phyloP scores from a whole-genome alignment of 2,113 vertebrate genomes.

The Cromileptes altivelis region DNA sequence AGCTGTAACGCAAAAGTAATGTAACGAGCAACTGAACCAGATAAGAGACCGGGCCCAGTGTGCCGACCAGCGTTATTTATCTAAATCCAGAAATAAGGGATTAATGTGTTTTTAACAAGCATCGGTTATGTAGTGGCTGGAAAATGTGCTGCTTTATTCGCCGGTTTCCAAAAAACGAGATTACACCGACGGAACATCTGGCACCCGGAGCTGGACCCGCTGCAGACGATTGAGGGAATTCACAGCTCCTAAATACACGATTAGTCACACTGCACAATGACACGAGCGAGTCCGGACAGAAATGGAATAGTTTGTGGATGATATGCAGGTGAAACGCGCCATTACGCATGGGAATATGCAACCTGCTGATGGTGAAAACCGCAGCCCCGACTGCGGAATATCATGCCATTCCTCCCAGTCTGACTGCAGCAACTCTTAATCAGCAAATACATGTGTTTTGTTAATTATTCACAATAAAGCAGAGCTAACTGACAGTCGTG shows the following conservation, averaged over 20 bases:
- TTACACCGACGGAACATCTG: conserved; percentile 35
- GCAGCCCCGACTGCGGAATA: conserved; percentile 44
- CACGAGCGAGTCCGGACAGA: neutral
- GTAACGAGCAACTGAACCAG: neutral
- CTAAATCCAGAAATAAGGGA: neutral
- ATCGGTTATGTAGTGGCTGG: neutral
- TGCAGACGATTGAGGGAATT: conserved; percentile 4
- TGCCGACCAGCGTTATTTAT: neutral
- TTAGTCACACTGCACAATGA: conserved; percentile 10
- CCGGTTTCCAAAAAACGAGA: conserved; percentile 1
- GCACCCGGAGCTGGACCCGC: neutral
- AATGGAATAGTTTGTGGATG: neutral
- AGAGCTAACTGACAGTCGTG: neutral
- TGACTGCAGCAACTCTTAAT: conserved; percentile 31
- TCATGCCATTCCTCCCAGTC: conserved; percentile 5
- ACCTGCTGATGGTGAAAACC: neutral
- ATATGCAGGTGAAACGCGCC: neutral
- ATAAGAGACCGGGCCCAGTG: neutral
- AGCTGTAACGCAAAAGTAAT: conserved; percentile 7
- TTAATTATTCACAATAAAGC: neutral
- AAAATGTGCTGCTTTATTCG: conserved; percentile 18
- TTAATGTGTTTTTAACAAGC: neutral
- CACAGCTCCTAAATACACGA: conserved; percentile 3
- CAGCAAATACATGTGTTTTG: neutral
- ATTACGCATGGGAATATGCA: conserved; percentile 8